Conservation (phyloP, 2,113 vertebrate genomes). For the Etheostoma spectabile region DNA sequence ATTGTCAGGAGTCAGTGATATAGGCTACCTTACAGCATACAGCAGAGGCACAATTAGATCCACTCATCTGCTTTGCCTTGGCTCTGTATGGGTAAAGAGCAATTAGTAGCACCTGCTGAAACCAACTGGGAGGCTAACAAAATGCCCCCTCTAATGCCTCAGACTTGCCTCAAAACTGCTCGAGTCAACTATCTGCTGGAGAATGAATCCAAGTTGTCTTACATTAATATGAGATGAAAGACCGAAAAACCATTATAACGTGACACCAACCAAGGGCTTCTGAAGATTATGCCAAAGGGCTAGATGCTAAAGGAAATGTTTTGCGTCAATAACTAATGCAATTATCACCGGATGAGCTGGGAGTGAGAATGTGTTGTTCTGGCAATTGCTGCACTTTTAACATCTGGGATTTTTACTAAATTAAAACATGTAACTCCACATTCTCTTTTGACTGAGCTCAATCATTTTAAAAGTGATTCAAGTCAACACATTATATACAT, state of each 20-base stretch:
- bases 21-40: slow-evolving; percentile 36
- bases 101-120: slow-evolving; percentile 40
- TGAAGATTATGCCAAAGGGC: no score
- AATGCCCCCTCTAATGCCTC: slow-evolving; percentile 41
- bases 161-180: slow-evolving; percentile 31
- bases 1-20: slow-evolving; percentile 44
- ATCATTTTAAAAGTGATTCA: slow-evolving; percentile 38
- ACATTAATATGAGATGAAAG: slow-evolving; percentile 12
- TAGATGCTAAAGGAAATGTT: no score
- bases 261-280: no score
- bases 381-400: slow-evolving; percentile 6
- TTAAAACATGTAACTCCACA: slow-evolving; percentile 45
- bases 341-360: no score
- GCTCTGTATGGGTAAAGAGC: slow-evolving; percentile 21
- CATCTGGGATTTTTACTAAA: slow-evolving; percentile 62
- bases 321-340: no score
- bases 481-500: slow-evolving; percentile 46
- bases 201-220: slow-evolving; percentile 13
- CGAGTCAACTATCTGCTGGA: slow-evolving; percentile 41
- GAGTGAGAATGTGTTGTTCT: no score
- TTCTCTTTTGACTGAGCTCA: slow-evolving; percentile 44
- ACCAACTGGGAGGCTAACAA: slow-evolving; percentile 37
- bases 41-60: slow-evolving; percentile 48
- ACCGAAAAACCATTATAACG: no score
- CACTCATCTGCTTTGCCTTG: slow-evolving; percentile 28